phyloP scores from a whole-genome alignment of 2,113 vertebrate genomes.

The Haemorhous mexicanus region DNA sequence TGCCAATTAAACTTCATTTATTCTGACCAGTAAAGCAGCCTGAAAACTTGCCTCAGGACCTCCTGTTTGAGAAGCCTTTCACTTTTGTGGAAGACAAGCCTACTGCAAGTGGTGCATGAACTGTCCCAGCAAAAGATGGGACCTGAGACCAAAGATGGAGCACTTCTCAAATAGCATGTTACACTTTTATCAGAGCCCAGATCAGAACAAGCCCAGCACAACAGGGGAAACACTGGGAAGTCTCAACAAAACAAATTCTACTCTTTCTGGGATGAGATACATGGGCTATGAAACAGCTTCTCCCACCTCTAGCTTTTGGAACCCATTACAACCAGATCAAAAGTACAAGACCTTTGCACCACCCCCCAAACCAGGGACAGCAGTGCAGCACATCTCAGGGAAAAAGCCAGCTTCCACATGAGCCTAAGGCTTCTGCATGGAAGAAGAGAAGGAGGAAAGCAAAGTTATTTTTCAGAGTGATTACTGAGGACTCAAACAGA shows the following conservation, averaged over 20 bases:
- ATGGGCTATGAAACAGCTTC: not conserved
- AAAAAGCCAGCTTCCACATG: not conserved
- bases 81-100: not conserved
- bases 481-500: not conserved
- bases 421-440: not conserved
- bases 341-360: not conserved
- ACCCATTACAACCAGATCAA: not conserved
- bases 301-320: not conserved
- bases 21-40: not conserved
- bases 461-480: not conserved
- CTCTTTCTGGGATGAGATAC: not conserved
- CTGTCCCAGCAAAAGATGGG: not conserved
- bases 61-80: not conserved
- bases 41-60: not conserved
- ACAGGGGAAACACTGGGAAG: not conserved
- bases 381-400: not conserved
- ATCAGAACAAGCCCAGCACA: not conserved
- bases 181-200: not conserved
- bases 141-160: not conserved
- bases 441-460: not conserved
- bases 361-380: not conserved
- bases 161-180: not conserved
- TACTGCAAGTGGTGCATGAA: not conserved
- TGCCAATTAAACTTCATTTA: constrained; percentile 17
- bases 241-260: not conserved